Evolutionary conservation across 1,140 invertebrate species (phyloP).

Genomic region (Gryllus bimaculatus): DNA sequence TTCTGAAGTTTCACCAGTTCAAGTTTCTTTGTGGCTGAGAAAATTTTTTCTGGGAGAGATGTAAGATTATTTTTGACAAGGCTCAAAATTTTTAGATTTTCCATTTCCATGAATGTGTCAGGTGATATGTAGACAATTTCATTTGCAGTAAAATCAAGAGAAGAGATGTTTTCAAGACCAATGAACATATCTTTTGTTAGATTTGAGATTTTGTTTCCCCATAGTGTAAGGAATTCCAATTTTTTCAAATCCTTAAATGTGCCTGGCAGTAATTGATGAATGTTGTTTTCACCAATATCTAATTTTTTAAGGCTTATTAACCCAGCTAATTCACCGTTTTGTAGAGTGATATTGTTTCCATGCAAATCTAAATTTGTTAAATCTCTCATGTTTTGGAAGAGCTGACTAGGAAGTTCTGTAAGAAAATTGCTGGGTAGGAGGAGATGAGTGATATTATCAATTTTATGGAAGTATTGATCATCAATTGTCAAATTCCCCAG

Average conservation of each 20-base stretch:
- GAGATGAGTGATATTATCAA: conserved; percentile 39
- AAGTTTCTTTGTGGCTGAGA: conserved; percentile 42
- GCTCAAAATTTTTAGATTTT: conserved; percentile 43
- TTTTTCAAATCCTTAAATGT: conserved; percentile 47
- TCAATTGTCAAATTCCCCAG: background rate
- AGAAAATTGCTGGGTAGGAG: conserved; percentile 40
- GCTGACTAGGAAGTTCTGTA: conserved; percentile 43
- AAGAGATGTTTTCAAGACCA: conserved; percentile 42
- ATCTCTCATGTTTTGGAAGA: conserved; percentile 46
- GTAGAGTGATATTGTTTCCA: conserved; percentile 47
- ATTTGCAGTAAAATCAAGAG: conserved; percentile 47
- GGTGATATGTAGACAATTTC: conserved; percentile 41
- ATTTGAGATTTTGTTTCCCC: conserved; percentile 45
- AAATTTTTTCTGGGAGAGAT: conserved; percentile 46
- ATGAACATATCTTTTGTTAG: conserved; percentile 45
- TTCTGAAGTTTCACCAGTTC: conserved; percentile 42
- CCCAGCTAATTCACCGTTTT: conserved; percentile 42
- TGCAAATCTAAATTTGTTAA: conserved; percentile 47
- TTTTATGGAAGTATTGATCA: conserved; percentile 31
- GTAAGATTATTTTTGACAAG: conserved; percentile 49
- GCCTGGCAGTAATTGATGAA: conserved; percentile 43
- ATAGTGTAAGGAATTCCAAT: conserved; percentile 47
- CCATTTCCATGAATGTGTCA: conserved; percentile 39
- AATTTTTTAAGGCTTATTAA: conserved; percentile 42
- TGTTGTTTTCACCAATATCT: conserved; percentile 49